phyloP scores from a whole-genome alignment of 2,797 vertebrate genomes.

The Choloepus didactylus region DNA sequence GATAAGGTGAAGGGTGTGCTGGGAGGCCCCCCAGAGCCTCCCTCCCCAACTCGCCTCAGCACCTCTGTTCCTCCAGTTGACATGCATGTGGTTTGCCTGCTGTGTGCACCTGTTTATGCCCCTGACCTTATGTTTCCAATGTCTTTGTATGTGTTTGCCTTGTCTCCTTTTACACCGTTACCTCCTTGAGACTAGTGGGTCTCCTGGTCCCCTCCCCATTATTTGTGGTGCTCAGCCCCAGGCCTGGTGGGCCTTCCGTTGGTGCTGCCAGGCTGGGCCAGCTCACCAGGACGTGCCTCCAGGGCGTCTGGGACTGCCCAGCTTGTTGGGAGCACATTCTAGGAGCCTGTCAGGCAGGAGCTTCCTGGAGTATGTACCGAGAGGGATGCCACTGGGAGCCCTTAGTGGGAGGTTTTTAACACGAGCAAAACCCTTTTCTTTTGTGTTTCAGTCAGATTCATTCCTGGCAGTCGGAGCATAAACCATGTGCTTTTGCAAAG shows the following conservation, averaged over 20 bases:
- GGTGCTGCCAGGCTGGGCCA: neutral
- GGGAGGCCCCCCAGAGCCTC: too few relatives aligned
- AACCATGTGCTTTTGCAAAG: neutral
- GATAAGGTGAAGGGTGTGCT: neutral
- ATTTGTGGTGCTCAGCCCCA: rapidly evolving
- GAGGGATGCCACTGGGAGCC: neutral
- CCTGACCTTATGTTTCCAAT: rapidly evolving
- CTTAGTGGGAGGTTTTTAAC: neutral
- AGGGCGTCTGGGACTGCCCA: neutral
- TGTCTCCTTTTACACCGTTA: neutral
- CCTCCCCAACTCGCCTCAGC: neutral
- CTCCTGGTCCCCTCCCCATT: neutral
- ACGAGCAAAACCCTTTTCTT: neutral
- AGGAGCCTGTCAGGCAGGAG: neutral
- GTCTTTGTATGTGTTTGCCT: neutral
- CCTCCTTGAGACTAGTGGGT: neutral
- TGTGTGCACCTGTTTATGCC: neutral
- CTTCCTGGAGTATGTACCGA: neutral
- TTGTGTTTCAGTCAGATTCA: neutral
- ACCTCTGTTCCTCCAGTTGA: neutral
- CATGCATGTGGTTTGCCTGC: neutral
- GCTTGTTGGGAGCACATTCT: neutral
- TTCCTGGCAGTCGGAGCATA: neutral
- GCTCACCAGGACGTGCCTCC: neutral
- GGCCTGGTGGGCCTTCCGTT: neutral